Evolutionary conservation across 1,140 invertebrate species (phyloP).

Genomic region (Sweltsa coloradensis): DNA sequence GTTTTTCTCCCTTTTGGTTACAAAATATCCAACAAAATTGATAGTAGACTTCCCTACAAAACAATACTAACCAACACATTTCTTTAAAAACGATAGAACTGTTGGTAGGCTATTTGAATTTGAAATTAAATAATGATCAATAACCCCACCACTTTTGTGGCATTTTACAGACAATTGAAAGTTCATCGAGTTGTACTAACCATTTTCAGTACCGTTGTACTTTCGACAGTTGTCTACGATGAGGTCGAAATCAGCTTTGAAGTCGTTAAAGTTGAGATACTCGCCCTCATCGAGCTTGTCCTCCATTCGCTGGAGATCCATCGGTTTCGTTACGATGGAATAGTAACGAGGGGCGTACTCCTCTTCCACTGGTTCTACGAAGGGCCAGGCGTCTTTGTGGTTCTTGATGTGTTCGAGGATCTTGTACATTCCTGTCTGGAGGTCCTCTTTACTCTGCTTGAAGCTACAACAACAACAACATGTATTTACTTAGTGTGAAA

Average conservation of each 20-base stretch:
- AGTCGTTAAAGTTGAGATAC: constrained; percentile 66
- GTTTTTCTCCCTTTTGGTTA: no score
- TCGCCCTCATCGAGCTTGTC: constrained; percentile 66
- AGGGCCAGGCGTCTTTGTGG: constrained; percentile 85
- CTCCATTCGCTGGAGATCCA: constrained; percentile 82
- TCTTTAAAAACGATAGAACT: no score
- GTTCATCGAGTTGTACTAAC: constrained; percentile 49
- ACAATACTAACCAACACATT: no score
- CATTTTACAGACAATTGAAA: no score
- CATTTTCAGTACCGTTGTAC: constrained; percentile 85
- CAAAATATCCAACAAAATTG: no score
- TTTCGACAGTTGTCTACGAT: constrained; percentile 84
- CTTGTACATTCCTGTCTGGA: constrained; percentile 79
- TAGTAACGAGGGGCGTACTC: constrained; percentile 70
- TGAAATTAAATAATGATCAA: no score
- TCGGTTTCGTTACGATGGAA: constrained; percentile 47
- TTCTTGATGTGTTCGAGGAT: constrained; percentile 71
- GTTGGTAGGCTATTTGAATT: no score
- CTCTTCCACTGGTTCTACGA: constrained; percentile 80
- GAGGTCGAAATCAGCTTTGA: constrained; percentile 75
- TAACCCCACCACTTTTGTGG: no score
- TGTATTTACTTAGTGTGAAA: no score
- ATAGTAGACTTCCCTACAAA: no score
- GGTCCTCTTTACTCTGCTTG: constrained; percentile 64
- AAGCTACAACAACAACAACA: constrained; percentile 43